Evolutionary conservation across 2,888 invertebrate genomes (phyloP).

Genomic region (Trisateles emortualis): DNA sequence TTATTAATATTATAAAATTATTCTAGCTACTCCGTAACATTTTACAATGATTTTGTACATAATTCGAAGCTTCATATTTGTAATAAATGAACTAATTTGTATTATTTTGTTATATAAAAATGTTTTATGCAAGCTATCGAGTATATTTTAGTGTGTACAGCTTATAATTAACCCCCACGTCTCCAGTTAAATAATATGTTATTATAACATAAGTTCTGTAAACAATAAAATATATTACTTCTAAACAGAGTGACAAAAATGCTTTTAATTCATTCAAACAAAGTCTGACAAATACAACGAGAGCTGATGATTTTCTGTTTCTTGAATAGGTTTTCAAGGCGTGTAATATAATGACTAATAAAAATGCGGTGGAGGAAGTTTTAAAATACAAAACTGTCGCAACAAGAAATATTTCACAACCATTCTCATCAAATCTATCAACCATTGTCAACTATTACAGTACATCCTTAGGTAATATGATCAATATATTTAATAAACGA

Average conservation of each 20-base stretch:
- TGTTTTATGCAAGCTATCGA: conserved; percentile 35
- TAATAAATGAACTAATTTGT: conserved; percentile 54
- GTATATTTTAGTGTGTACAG: conserved; percentile 20
- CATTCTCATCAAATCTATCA: conserved; percentile 67
- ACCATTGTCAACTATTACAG: conserved; percentile 44
- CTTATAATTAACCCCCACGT: conserved; percentile 7
- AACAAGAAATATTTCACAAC: conserved; percentile 79
- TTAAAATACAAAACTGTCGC: conserved; percentile 56
- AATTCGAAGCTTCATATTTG: conserved; percentile 73
- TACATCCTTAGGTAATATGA: conserved; percentile 22
- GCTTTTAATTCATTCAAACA: too few species aligned
- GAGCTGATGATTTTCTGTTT: too few species aligned
- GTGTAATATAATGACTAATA: conserved; percentile 13
- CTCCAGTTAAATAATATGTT: background rate
- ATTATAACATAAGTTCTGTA: background rate
- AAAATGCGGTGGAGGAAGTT: conserved; percentile 29
- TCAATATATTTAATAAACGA: background rate
- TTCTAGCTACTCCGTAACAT: conserved; percentile 75
- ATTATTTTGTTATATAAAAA: conserved; percentile 26
- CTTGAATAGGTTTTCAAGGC: too few species aligned
- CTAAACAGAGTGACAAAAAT: too few species aligned
- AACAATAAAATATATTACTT: background rate
- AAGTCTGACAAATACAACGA: too few species aligned
- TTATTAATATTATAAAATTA: conserved; percentile 65
- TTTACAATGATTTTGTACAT: conserved; percentile 80